Conservation (phyloP, 2,113 vertebrate genomes). For the Rhinolophus ferrumequinum region DNA sequence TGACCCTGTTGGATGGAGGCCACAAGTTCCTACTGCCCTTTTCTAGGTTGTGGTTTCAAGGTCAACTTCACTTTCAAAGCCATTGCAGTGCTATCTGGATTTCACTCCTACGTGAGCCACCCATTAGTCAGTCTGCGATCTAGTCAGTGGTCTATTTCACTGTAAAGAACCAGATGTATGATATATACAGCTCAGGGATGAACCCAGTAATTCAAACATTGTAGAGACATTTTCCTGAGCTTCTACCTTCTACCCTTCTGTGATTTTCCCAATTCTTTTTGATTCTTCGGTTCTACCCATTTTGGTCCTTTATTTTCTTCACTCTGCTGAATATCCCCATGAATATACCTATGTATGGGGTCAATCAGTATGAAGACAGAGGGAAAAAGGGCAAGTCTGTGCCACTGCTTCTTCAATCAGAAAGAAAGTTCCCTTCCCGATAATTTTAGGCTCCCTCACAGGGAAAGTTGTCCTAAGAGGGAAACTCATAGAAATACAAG, state of each 20-base stretch:
- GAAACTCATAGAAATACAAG: too few relatives aligned
- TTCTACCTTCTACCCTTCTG: background rate
- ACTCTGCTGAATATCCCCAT: background rate
- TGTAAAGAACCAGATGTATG: background rate
- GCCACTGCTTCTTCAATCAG: background rate
- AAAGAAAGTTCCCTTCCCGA: background rate
- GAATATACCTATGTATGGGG: too few relatives aligned
- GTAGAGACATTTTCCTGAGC: background rate
- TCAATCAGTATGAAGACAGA: background rate
- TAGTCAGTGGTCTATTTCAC: background rate
- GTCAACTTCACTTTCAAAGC: background rate
- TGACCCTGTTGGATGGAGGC: background rate
- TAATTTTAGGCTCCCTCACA: background rate
- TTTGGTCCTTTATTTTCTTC: background rate
- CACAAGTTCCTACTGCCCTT: background rate
- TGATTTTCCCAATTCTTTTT: background rate
- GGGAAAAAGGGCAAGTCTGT: background rate
- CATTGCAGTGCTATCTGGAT: background rate
- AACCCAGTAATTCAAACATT: background rate
- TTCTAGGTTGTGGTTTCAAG: too few relatives aligned
- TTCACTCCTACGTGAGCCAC: background rate
- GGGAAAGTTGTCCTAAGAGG: too few relatives aligned
- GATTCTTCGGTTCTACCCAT: too few relatives aligned
- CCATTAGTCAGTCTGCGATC: too few relatives aligned
- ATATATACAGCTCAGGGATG: background rate